Evolutionary conservation across 2,888 invertebrate species (phyloP).

Genomic region (Caenorhabditis panamensis): DNA sequence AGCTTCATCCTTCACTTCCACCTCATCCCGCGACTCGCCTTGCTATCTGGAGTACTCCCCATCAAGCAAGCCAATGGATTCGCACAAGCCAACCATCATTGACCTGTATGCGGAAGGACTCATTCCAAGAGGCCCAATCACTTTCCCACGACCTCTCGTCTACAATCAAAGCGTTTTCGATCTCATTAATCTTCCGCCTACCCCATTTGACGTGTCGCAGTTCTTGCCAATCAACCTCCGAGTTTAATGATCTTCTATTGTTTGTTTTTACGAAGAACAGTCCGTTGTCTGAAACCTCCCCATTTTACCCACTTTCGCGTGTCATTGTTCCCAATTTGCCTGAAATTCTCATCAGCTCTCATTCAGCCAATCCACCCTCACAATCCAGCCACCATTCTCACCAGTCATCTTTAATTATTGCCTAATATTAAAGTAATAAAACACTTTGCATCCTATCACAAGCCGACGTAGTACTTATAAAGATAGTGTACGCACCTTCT

Average conservation of each 20-base stretch:
- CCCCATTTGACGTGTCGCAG: constrained; percentile 58
- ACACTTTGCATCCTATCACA: constrained; percentile 30
- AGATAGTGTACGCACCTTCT: constrained; percentile 36
- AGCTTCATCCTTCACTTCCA: constrained; percentile 47
- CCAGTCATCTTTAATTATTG: constrained; percentile 39
- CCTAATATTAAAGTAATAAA: constrained; percentile 55
- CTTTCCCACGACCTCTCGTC: constrained; percentile 64
- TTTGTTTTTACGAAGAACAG: constrained; percentile 33
- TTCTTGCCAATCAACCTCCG: constrained; percentile 70
- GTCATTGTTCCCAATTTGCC: constrained; percentile 48
- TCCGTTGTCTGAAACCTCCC: constrained; percentile 25
- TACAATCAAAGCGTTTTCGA: constrained; percentile 60
- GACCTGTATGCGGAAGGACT: constrained; percentile 76
- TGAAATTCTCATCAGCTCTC: constrained; percentile 53
- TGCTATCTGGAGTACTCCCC: constrained; percentile 74
- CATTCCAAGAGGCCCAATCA: constrained; percentile 72
- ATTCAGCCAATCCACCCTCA: constrained; percentile 38
- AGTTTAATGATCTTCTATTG: constrained; percentile 64
- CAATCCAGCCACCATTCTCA: constrained; percentile 27
- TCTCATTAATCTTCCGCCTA: constrained; percentile 60
- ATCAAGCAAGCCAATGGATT: constrained; percentile 69
- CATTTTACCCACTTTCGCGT: constrained; percentile 41
- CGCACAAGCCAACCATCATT: constrained; percentile 61
- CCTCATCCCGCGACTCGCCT: constrained; percentile 66
- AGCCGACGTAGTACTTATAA: constrained; percentile 42